Evolutionary conservation across 2,797 vertebrate genomes (phyloP).

Genomic region (Eurystomus glaucurus): DNA sequence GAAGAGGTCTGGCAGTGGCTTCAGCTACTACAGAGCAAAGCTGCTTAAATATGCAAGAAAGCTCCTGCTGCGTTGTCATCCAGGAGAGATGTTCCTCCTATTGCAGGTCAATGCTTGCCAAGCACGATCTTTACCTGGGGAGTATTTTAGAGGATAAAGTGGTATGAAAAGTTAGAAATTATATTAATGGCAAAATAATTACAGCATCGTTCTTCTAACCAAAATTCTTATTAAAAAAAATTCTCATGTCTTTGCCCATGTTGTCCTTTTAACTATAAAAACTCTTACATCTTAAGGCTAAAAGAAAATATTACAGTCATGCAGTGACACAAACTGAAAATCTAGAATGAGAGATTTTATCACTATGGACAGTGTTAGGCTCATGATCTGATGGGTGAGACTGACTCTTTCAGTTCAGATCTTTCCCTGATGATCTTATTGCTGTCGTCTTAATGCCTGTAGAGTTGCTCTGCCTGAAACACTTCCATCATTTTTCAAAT

Average conservation of each 20-base stretch:
- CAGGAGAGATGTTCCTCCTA: background rate
- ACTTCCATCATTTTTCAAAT: fast-evolving
- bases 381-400: background rate
- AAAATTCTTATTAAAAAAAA: fast-evolving
- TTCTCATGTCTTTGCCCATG: fast-evolving
- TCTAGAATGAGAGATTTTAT: background rate
- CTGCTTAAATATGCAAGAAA: background rate
- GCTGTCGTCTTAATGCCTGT: background rate
- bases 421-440: background rate
- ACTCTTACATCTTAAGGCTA: fast-evolving
- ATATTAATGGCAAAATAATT: background rate
- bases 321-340: background rate
- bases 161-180: background rate
- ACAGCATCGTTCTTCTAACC: background rate
- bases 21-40: background rate
- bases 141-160: background rate
- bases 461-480: background rate
- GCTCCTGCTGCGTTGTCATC: background rate
- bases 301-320: background rate
- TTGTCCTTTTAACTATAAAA: background rate
- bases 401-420: background rate
- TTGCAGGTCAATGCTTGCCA: background rate
- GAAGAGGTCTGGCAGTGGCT: background rate
- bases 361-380: background rate
- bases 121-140: background rate